These are phyloP conservation scores for Lagodon rhomboides DNA, from an alignment of 2,797 vertebrate species.

Conservation along the genomic window DNA sequence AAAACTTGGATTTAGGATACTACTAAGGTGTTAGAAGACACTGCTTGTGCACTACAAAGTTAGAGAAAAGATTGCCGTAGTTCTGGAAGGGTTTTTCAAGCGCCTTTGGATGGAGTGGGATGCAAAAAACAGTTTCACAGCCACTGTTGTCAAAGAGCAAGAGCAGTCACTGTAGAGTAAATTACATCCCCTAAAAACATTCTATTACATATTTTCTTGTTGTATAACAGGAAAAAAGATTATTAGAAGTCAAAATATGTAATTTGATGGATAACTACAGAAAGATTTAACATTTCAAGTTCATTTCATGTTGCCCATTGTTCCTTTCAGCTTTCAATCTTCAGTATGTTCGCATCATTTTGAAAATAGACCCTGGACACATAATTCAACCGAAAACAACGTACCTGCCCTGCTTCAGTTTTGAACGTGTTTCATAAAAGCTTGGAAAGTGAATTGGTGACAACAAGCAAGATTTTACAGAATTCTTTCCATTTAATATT, in stretches of 20 bases:
- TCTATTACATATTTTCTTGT: not conserved
- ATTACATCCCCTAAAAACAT: not conserved
- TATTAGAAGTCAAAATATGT: not conserved
- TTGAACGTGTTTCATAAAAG: not conserved
- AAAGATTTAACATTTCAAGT: not conserved
- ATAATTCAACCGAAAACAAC: not conserved
- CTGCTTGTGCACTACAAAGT: not conserved
- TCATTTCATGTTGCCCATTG: not conserved
- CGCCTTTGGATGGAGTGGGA: not conserved
- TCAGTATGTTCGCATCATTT: not conserved
- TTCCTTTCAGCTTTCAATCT: not conserved
- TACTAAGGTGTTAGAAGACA: not conserved
- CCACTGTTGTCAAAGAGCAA: not conserved
- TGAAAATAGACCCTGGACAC: not conserved
- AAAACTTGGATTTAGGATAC: not conserved
- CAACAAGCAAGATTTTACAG: not conserved
- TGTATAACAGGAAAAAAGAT: not conserved
- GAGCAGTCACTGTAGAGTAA: not conserved
- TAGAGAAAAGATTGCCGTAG: not conserved
- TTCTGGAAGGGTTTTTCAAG: not conserved
- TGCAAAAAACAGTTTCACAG: not conserved
- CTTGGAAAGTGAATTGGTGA: not conserved
- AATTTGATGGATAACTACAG: not conserved
- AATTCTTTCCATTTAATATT: slow-evolving; percentile 1
- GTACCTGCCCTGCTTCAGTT: not conserved